Evolutionary conservation across 2,113 vertebrate species (phyloP).

Genomic region (Emydocephalus ijimae): DNA sequence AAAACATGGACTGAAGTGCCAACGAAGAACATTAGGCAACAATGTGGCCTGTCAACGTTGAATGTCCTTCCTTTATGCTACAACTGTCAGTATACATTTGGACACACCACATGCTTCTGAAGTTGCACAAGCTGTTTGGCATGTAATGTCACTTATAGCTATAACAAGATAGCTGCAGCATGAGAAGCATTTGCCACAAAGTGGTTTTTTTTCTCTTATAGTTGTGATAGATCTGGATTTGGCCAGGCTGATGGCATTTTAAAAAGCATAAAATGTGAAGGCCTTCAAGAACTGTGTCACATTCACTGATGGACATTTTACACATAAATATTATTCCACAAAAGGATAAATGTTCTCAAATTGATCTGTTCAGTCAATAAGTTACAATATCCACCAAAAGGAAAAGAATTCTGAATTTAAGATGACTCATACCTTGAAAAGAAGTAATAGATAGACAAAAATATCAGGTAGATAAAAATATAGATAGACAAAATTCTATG

Average conservation of each 20-base stretch:
- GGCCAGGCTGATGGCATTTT: neutral
- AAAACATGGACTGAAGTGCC: neutral
- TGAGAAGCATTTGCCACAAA: slow-evolving; percentile 4
- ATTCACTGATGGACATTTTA: neutral
- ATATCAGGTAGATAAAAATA: neutral
- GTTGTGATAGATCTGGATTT: neutral
- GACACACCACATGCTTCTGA: neutral
- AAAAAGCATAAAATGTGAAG: neutral
- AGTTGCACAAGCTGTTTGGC: neutral
- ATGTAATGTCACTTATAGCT: neutral
- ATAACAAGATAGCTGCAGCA: neutral
- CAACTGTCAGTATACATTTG: neutral
- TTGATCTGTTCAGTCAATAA: neutral
- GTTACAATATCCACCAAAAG: neutral
- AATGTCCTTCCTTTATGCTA: neutral
- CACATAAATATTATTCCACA: neutral
- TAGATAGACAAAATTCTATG: neutral
- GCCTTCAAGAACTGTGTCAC: neutral
- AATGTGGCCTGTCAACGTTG: slow-evolving; percentile 14
- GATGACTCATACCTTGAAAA: neutral
- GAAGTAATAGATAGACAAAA: neutral
- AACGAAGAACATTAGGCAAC: neutral
- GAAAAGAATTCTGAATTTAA: neutral
- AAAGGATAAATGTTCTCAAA: neutral
- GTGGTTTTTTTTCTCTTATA: neutral